Evolutionary conservation across 2,113 vertebrate genomes (phyloP).

Genomic region (Caracal caracal): DNA sequence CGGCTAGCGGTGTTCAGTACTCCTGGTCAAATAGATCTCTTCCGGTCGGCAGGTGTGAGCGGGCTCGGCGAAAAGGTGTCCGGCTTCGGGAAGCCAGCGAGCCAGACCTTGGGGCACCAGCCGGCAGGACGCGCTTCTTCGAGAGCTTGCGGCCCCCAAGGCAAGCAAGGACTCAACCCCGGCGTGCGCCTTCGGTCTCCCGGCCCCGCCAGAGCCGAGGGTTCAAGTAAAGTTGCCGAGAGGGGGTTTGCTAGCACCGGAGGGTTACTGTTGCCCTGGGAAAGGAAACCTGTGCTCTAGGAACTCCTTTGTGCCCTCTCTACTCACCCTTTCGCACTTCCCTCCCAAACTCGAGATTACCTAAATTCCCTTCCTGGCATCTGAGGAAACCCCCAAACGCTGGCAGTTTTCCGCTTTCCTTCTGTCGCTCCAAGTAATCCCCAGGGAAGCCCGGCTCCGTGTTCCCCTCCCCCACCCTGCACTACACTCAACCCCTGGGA

Average conservation of each 20-base stretch:
- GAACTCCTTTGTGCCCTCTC: neutral
- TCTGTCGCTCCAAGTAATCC: fast-evolving
- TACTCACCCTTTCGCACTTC: neutral
- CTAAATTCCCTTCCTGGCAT: neutral
- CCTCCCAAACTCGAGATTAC: neutral
- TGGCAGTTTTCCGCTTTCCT: neutral
- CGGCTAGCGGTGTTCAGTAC: too few relatives aligned
- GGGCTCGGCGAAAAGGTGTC: neutral
- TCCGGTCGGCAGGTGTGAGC: neutral
- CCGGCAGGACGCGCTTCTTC: fast-evolving
- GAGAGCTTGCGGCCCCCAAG: neutral
- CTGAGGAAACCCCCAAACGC: neutral
- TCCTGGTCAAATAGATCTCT: neutral
- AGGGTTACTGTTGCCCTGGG: neutral
- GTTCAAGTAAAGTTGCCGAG: neutral
- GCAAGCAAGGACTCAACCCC: fast-evolving
- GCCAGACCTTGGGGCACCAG: neutral
- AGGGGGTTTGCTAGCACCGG: neutral
- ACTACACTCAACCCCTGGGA: neutral
- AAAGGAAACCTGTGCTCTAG: neutral
- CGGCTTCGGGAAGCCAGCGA: neutral
- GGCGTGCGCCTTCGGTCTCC: neutral
- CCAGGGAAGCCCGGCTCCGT: neutral
- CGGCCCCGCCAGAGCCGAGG: fast-evolving
- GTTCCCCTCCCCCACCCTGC: neutral